A percentile compares a stretch with the other conserved stretches of the same genome.
phyloP scores from a whole-genome alignment of 2,797 vertebrate species.

The Ispidina picta region DNA sequence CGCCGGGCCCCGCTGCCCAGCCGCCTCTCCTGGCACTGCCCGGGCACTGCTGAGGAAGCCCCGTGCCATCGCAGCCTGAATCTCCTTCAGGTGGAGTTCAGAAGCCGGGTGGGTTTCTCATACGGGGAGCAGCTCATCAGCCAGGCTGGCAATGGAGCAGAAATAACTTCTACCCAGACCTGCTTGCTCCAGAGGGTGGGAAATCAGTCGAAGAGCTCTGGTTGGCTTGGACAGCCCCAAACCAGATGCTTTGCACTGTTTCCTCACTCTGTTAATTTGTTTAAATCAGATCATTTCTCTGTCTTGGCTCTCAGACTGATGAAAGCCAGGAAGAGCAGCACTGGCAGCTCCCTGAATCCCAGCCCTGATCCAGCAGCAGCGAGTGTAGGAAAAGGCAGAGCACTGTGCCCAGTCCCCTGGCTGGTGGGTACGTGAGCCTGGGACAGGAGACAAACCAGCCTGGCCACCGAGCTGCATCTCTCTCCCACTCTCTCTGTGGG shows the following conservation, averaged over 20 bases:
- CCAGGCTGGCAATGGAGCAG: neutral
- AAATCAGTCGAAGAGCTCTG: neutral
- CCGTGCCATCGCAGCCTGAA: neutral
- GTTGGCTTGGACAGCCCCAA: neutral
- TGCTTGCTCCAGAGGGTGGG: neutral
- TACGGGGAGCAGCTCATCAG: accelerated
- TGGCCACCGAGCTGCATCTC: accelerated
- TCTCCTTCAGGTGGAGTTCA: neutral
- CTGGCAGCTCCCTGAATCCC: neutral
- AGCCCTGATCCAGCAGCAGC: neutral
- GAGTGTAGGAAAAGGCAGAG: neutral
- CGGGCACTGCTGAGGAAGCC: neutral
- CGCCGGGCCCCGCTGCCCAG: accelerated
- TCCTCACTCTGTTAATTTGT: accelerated
- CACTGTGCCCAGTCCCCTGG: accelerated
- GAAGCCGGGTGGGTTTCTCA: accelerated
- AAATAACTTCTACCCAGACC: neutral
- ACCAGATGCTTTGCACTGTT: accelerated
- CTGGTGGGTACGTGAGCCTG: neutral
- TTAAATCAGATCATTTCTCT: neutral
- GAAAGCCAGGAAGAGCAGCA: accelerated
- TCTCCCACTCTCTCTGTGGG: no score
- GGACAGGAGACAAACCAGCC: neutral
- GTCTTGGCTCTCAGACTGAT: neutral
- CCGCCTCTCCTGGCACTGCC: neutral